Evolutionary conservation across 92 coral and sea anemone species (phyloP), one percentile per base, ranked within the genome.

Genomic region (Palythoa grandis): DNA sequence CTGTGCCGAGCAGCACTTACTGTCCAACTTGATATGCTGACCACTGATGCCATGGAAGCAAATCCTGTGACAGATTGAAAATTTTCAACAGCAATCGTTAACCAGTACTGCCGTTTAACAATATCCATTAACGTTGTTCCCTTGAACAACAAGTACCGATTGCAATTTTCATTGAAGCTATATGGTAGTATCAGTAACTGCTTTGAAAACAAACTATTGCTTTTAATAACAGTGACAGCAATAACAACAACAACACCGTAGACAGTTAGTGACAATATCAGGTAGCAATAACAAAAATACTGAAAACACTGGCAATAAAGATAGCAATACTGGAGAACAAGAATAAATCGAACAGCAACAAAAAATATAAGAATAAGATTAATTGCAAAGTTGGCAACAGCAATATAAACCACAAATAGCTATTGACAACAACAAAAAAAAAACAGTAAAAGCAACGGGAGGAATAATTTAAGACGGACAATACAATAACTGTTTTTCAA

Each of bases 21-120:
- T 91, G 67, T 96, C 99, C 87, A 96, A 87, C 15, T 94, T 88
- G 56, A 96, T 88, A 53, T 95, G 93, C 83, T 93, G 96, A 22
- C 99, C 99, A 88, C 97, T 94, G 90, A 88, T 88, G 25, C 91
- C 76, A 77, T 92, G 95, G 86, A 96, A 96, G 7, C 87, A 72
- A 52, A 93, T 86, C 53, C 99, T 96, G 76, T 7, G 23, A 74
- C 19, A 75, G 15, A 12, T 56, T 23, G 16, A 58, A 20, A 13
- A 5, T 69, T 11, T 8, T 13, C 35, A 12, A 29, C 37, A 29
- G 6, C 37, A 24, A 69, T 13, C 74, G 11, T 29, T 24, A 35
- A 35, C n/a, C 19, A 35, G 13, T 14, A 67, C 14, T 12, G 10
- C 6, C 37, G 11, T 11, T 67, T 67, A 20, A 67, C 38, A 29